Evolutionary conservation across 2,797 vertebrate genomes (phyloP).

Genomic region (Sternarchorhynchus goeldii): DNA sequence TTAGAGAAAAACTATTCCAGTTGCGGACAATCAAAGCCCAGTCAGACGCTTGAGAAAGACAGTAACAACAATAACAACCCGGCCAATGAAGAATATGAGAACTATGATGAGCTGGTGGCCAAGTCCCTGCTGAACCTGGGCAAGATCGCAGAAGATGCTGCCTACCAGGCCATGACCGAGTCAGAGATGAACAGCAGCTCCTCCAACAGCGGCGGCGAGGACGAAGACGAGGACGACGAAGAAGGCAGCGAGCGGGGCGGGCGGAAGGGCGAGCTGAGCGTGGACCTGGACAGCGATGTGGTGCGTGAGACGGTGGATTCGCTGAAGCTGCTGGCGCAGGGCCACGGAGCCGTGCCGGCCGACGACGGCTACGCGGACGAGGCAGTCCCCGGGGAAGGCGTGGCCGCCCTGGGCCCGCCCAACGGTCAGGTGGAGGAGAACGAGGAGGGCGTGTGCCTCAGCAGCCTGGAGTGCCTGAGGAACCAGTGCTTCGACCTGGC

Average conservation of each 20-base stretch:
- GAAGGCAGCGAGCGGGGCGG: constrained; percentile 62
- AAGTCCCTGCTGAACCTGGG: constrained; percentile 89
- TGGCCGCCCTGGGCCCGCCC: constrained; percentile 70
- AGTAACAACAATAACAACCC: constrained; percentile 61
- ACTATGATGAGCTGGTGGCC: constrained; percentile 90
- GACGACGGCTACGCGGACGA: constrained; percentile 83
- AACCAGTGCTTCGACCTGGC: constrained; percentile 98
- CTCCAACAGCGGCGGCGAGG: constrained; percentile 84
- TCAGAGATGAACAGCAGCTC: constrained; percentile 92
- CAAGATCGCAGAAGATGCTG: constrained; percentile 89
- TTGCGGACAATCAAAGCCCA: constrained; percentile 80
- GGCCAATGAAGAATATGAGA: constrained; percentile 79
- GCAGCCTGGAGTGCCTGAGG: constrained; percentile 94
- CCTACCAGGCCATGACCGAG: constrained; percentile 87
- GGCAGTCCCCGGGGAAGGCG: constrained; percentile 61
- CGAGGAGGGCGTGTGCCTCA: constrained; percentile 94
- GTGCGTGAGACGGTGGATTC: constrained; percentile 97
- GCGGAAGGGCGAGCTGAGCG: constrained; percentile 86
- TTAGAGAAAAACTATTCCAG: constrained; percentile 82
- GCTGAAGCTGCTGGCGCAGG: constrained; percentile 94
- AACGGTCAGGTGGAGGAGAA: constrained; percentile 83
- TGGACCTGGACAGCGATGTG: constrained; percentile 96
- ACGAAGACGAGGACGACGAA: constrained; percentile 77
- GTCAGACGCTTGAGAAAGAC: constrained; percentile 84
- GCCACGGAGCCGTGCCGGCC: constrained; percentile 88